Base-by-base conservation (phyloP, 2,888 invertebrate species). In the Allophyes oxyacanthae region DNA sequence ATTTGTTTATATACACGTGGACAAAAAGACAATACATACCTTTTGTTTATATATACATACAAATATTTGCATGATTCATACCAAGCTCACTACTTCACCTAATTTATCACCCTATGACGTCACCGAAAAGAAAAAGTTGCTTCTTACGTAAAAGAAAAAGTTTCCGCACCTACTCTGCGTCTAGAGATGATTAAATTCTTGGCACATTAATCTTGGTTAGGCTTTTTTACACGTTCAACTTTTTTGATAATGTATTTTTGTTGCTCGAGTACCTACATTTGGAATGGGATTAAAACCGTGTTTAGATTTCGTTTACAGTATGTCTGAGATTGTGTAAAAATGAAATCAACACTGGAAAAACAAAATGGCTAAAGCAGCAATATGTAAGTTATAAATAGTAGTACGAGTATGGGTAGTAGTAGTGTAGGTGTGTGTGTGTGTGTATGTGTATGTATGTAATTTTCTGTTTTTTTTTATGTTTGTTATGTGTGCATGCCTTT, bases 111-210 rank as follows among this genome's bases (percentile, higher is more conserved):
- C 51, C 57, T 45, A 51, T 77, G 66, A 70, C 65, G 66, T 68
- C 72, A 76, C 43, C 37, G 43, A 41, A 51, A 49, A 45, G 41
- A 75, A 75, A 75, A 77, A 28, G 28, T 30, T 14, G 45, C 63
- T 40, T 55, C 57, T 48, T 48, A 61, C 64, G 60, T 49, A 58
- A 67, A 74, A 38, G 64, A 70, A 78, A 75, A 76, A 74, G 30
- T 75, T 77, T 25, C 45, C 62, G 61, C 65, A 72, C 68, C 71
- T 68, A 72, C 71, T 61, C 63, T 34, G 51, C 48, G 58, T 43
- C 61, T 74, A 76, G 77, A 76, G 77, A 77, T 77, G 75, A 75
- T 78, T 78, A 79, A 79, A 77, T 75, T 77, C 72, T 57, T 70
- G 15, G 64, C 64, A 71, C 70, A 75, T 78, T 77, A 68, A 75